Conservation (phyloP, 2,888 invertebrate species). For the Pherbina coryleti region DNA sequence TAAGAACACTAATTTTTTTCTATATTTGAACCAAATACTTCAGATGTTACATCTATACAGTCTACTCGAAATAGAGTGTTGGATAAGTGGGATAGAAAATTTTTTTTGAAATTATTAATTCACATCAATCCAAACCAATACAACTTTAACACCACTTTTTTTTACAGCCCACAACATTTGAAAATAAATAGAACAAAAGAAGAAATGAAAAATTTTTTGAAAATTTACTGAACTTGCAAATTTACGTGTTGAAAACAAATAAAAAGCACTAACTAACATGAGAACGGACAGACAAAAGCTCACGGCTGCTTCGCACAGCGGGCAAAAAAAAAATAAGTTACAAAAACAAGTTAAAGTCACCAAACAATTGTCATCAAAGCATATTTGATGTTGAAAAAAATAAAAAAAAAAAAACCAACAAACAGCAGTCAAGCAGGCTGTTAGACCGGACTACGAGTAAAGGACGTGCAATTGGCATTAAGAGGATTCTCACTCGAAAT, state of each 20-base stretch:
- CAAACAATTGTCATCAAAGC: conserved; percentile 23
- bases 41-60: too few relatives aligned
- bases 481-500: neutral
- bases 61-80: too few relatives aligned
- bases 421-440: neutral
- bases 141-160: conserved; percentile 6
- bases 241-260: conserved; percentile 10
- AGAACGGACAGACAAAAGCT: neutral
- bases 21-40: too few relatives aligned
- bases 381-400: conserved; percentile 19
- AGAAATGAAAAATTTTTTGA: neutral
- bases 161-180: neutral
- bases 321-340: neutral
- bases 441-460: neutral
- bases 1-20: too few relatives aligned
- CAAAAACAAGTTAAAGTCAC: conserved; percentile 1
- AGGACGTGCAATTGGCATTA: conserved; percentile 16
- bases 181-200: neutral
- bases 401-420: neutral
- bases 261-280: neutral
- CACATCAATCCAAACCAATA: neutral
- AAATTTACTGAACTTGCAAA: neutral
- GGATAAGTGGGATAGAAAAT: too few relatives aligned
- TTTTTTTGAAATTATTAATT: neutral
- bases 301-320: neutral